Base-by-base conservation (phyloP, 2,113 vertebrate genomes). In the Hystrix cristata region DNA sequence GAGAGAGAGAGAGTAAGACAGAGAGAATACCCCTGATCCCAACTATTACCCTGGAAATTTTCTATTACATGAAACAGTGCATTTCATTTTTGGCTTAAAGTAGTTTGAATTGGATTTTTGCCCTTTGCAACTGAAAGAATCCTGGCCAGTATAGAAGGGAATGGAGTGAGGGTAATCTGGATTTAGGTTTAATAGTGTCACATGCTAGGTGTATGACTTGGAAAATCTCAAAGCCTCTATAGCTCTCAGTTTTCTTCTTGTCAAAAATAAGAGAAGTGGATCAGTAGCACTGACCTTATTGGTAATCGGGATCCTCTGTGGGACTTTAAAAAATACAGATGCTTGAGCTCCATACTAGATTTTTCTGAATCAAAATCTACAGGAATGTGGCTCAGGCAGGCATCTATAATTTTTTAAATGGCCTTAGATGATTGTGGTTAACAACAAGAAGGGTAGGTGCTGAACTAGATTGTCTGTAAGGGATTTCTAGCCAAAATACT, bases 361-460 rank as follows among this genome's bases (percentile, higher is more conserved):
- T 97, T 95, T 95, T 88, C 64, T 46, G 34, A 90, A 72, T 95
- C 38, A 90, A 96, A 79, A n/a, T 65, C 38, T 67, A 6, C 0
- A 48, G 34, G 10, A n/a, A 4, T 87, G 48, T 59, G 55, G 18
- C 38, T 43, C 8, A 72, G 0, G 14, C 13, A 38, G 15, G 23
- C 31, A 76, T 57, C 92, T 88, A 1, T n/a, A 80, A 62, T 78
- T 94, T 86, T 74, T 87, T 67, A 88, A 92, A 94, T 31, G 16
- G 92, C n/a, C 10, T 72, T 55, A 74, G n/a, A 6, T 95, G 59
- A 64, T 71, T 94, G 76, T 96, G 57, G 87, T 25, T 51, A 14
- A n/a, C 7, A 67, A 11, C 4, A 80, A 69, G 2, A 18, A 53
- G 46, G 34, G 8, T 84, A 94, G 64, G 64, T 94, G 25, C 38